phyloP scores from a whole-genome alignment of 2,888 invertebrate genomes.

The Ennomos quercinarius region DNA sequence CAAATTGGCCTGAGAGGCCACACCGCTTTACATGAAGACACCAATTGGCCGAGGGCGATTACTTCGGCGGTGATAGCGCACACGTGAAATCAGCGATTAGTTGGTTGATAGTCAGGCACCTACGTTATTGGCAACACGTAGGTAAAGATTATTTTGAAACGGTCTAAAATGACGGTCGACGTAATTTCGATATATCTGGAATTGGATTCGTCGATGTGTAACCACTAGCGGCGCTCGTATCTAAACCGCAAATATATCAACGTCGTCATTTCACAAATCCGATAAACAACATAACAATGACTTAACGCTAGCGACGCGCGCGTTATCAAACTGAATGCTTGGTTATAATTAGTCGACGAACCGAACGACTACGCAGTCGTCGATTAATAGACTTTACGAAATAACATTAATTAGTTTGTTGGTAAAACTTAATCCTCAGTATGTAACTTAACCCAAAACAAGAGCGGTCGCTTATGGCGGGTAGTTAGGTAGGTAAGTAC shows the following conservation, averaged over 20 bases:
- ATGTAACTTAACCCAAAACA: too few relatives aligned
- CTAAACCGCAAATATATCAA: conserved; percentile 18
- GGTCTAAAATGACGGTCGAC: conserved; percentile 1
- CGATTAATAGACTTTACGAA: too few relatives aligned
- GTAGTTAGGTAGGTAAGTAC: too few relatives aligned
- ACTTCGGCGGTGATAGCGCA: conserved; percentile 37
- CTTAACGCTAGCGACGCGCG: conserved; percentile 17
- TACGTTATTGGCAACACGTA: conserved; percentile 19
- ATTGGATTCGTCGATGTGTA: conserved; percentile 16
- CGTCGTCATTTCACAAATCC: conserved; percentile 22
- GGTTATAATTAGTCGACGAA: too few relatives aligned
- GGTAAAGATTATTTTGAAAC: conserved; percentile 26
- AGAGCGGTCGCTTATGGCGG: too few relatives aligned
- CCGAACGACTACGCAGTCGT: too few relatives aligned
- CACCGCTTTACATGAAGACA: conserved; percentile 63
- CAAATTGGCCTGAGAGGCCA: conserved; percentile 66
- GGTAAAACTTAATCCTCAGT: too few relatives aligned
- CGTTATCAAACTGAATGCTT: too few relatives aligned
- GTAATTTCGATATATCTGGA: conserved; percentile 29
- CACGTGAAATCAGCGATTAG: conserved; percentile 40
- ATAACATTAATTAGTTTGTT: too few relatives aligned
- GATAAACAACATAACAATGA: conserved; percentile 39
- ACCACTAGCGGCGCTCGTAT: conserved; percentile 20
- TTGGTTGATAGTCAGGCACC: conserved; percentile 20
- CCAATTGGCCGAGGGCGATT: conserved; percentile 64